phyloP scores from a whole-genome alignment of 2,888 invertebrate genomes.

The Portevinia maculata region DNA sequence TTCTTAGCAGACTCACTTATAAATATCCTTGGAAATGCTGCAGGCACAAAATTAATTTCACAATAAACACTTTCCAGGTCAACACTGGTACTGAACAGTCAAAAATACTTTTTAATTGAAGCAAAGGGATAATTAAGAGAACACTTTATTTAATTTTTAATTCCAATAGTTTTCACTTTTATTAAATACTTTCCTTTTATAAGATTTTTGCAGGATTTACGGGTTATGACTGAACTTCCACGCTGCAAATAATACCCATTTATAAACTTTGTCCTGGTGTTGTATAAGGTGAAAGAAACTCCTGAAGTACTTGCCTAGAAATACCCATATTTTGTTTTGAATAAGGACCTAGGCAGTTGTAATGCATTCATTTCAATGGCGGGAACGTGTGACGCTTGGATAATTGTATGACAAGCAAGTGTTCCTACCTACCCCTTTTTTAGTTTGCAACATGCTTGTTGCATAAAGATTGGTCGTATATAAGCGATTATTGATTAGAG shows the following conservation, averaged over 20 bases:
- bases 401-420: too few relatives aligned
- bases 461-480: too few relatives aligned
- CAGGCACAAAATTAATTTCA: not conserved
- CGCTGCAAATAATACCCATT: slow-evolving; percentile 47
- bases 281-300: slow-evolving; percentile 16
- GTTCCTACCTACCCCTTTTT: too few relatives aligned
- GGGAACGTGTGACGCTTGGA: not conserved
- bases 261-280: slow-evolving; percentile 35
- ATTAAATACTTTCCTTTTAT: not conserved
- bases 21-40: too few relatives aligned
- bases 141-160: slow-evolving; percentile 1
- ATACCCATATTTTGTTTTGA: not conserved
- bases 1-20: too few relatives aligned
- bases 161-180: not conserved
- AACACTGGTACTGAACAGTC: slow-evolving; percentile 3
- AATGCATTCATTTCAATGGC: not conserved
- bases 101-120: not conserved
- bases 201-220: slow-evolving; percentile 22
- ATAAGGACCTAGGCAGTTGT: slow-evolving; percentile 4
- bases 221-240: slow-evolving; percentile 33
- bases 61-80: not conserved
- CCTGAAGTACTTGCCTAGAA: slow-evolving; percentile 30
- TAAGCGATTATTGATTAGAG: too few relatives aligned
- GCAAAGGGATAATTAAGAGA: not conserved
- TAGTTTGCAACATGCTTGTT: too few relatives aligned